Evolutionary conservation across 2,888 invertebrate genomes (phyloP).

Genomic region (Philonicus albiceps): DNA sequence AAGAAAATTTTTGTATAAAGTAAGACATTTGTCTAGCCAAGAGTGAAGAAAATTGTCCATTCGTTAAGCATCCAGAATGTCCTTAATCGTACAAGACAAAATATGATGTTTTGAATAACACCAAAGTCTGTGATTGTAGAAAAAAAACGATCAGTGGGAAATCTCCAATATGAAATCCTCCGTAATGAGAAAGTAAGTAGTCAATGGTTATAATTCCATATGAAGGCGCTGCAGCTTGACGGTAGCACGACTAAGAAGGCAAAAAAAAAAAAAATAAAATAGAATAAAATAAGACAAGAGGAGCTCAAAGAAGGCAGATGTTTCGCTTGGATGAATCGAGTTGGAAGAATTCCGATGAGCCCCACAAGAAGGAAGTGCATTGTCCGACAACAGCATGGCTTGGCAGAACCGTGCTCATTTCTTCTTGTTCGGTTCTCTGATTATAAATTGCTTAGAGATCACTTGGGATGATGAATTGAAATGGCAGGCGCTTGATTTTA

Average conservation of each 20-base stretch:
- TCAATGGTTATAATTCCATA: background rate
- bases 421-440: background rate
- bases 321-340: constrained; percentile 26
- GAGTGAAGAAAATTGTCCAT: no score
- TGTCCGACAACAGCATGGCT: constrained; percentile 16
- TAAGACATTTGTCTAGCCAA: no score
- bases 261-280: background rate
- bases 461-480: constrained; percentile 32
- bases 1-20: no score
- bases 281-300: background rate
- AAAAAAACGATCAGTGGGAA: background rate
- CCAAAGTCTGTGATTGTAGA: background rate
- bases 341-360: constrained; percentile 22
- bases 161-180: background rate
- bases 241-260: background rate
- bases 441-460: constrained; percentile 27
- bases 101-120: background rate
- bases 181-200: background rate
- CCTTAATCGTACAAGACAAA: no score
- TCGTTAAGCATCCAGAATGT: no score
- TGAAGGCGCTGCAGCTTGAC: background rate
- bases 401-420: constrained; percentile 22
- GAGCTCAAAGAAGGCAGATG: constrained; percentile 19
- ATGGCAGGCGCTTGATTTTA: constrained; percentile 16
- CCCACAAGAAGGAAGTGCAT: constrained; percentile 39